Percentiles rank a stretch among this genome's conserved stretches.
phyloP scores from a whole-genome alignment of 92 coral and sea anemone genomes.

The Bergia puertoricense region DNA sequence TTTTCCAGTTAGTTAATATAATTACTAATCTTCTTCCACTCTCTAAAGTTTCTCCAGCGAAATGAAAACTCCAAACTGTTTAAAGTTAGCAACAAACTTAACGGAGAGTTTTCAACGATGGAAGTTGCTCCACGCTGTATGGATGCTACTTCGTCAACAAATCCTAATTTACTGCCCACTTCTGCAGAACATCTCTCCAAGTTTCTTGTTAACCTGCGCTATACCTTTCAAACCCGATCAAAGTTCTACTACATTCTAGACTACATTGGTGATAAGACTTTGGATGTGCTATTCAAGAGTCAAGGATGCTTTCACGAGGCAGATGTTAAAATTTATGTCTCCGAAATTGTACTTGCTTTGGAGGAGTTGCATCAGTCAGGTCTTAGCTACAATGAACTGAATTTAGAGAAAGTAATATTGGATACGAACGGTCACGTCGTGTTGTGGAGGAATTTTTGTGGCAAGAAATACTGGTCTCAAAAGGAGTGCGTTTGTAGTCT shows the following conservation, averaged over 20 bases:
- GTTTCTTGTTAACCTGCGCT: constrained; percentile 76
- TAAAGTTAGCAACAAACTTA: constrained; percentile 78
- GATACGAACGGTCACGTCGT: constrained; percentile 79
- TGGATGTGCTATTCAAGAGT: constrained; percentile 42
- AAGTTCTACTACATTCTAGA: constrained; percentile 86
- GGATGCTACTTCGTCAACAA: constrained; percentile 43
- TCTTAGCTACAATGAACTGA: constrained; percentile 77
- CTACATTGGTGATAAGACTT: constrained; percentile 58
- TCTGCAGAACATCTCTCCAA: constrained; percentile 48
- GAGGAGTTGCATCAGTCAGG: constrained; percentile 77
- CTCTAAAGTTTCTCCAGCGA: constrained; percentile 77
- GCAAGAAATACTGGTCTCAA: constrained; percentile 81
- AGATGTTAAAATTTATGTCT: constrained; percentile 62
- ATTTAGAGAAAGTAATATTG: constrained; percentile 61
- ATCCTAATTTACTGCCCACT: constrained; percentile 62
- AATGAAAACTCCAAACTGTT: constrained; percentile 80
- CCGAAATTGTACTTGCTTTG: constrained; percentile 76
- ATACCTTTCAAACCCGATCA: constrained; percentile 79
- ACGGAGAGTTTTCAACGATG: constrained; percentile 68
- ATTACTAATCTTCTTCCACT: not conserved
- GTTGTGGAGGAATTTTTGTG: constrained; percentile 87
- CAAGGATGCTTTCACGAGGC: constrained; percentile 58
- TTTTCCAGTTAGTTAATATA: not conserved
- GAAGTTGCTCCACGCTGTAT: constrained; percentile 72
- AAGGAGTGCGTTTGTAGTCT: constrained; percentile 78